These are phyloP conservation scores for Protomyctophum bolini DNA, from an alignment of 2,113 vertebrate genomes.

Conservation along the genomic window DNA sequence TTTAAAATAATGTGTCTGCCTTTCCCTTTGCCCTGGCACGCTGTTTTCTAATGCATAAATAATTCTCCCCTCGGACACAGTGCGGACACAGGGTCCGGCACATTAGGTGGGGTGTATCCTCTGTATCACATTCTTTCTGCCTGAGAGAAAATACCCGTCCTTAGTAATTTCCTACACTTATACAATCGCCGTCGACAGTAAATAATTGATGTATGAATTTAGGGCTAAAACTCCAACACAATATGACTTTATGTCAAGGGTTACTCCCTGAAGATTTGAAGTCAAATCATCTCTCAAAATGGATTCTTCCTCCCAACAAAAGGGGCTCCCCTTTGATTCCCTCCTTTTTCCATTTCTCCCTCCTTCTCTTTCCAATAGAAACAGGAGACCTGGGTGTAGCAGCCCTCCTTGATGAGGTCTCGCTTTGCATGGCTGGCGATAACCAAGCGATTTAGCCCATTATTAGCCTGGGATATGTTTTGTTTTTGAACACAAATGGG, in stretches of 20 bases:
- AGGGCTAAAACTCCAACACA: slow-evolving; percentile 98
- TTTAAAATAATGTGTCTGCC: slow-evolving; percentile 99
- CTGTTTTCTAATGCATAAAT: slow-evolving; percentile 99
- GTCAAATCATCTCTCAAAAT: slow-evolving; percentile 95
- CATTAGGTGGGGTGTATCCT: slow-evolving; percentile 88
- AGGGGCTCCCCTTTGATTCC: slow-evolving; percentile 44
- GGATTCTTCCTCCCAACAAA: slow-evolving; percentile 85
- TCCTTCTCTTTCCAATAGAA: slow-evolving; percentile 5
- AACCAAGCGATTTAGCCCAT: slow-evolving; percentile 79
- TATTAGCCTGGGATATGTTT: slow-evolving; percentile 85
- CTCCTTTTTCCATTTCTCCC: slow-evolving; percentile 28
- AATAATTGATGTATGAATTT: slow-evolving; percentile 99
- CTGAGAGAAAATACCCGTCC: slow-evolving; percentile 98
- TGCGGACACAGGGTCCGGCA: slow-evolving; percentile 85
- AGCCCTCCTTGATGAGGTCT: slow-evolving; percentile 84
- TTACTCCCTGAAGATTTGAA: slow-evolving; percentile 96
- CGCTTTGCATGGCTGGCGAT: slow-evolving; percentile 87
- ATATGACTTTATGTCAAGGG: slow-evolving; percentile 99
- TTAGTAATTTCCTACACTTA: slow-evolving; percentile 99
- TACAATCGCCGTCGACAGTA: slow-evolving; percentile 93
- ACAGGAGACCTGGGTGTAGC: slow-evolving; percentile 67
- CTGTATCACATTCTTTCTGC: slow-evolving; percentile 99
- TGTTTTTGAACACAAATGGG: slow-evolving; percentile 89
- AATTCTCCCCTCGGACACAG: slow-evolving; percentile 84
- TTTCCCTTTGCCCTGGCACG: slow-evolving; percentile 78